These are phyloP conservation scores for Cecropterus lyciades DNA, from an alignment of 1,140 invertebrate species.

Conservation along the genomic window DNA sequence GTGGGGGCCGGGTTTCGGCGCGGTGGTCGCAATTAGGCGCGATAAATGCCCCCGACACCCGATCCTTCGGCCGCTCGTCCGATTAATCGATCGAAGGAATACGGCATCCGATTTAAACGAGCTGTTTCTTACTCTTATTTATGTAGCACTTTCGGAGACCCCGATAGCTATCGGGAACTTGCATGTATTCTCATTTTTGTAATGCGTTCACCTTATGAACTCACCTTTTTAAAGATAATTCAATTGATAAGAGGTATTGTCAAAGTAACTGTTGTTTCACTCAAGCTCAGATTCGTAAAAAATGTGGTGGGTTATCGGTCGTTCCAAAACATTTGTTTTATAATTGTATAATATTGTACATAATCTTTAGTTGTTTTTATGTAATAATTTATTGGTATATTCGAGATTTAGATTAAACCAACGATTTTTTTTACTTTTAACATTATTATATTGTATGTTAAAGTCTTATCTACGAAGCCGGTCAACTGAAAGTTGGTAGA, in stretches of 20 bases:
- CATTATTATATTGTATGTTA: too few relatives aligned
- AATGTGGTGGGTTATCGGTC: too few relatives aligned
- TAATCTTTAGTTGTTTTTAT: too few relatives aligned
- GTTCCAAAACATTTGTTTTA: too few relatives aligned
- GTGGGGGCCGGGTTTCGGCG: constrained; percentile 61
- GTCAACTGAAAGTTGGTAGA: too few relatives aligned
- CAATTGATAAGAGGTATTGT: background rate
- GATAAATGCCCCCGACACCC: constrained; percentile 76
- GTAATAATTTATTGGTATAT: too few relatives aligned
- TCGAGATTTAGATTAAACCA: too few relatives aligned
- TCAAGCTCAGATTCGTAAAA: too few relatives aligned
- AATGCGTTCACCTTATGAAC: constrained; percentile 12
- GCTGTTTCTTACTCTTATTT: constrained; percentile 69
- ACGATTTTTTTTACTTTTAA: too few relatives aligned
- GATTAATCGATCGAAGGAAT: constrained; percentile 74
- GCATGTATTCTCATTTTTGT: constrained; percentile 19
- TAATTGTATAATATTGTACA: too few relatives aligned
- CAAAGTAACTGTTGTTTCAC: constrained; percentile 2
- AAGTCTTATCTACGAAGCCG: too few relatives aligned
- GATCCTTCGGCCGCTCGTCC: constrained; percentile 68
- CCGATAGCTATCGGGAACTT: constrained; percentile 52
- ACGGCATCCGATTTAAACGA: constrained; percentile 74
- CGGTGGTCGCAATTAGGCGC: constrained; percentile 78
- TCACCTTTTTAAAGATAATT: constrained; percentile 4
- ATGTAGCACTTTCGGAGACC: constrained; percentile 60